A percentile compares a stretch with the other conserved stretches of the same genome.
These are phyloP conservation scores for Hedychridium roseum DNA, from an alignment of 2,888 invertebrate genomes.

Conservation along the genomic window DNA sequence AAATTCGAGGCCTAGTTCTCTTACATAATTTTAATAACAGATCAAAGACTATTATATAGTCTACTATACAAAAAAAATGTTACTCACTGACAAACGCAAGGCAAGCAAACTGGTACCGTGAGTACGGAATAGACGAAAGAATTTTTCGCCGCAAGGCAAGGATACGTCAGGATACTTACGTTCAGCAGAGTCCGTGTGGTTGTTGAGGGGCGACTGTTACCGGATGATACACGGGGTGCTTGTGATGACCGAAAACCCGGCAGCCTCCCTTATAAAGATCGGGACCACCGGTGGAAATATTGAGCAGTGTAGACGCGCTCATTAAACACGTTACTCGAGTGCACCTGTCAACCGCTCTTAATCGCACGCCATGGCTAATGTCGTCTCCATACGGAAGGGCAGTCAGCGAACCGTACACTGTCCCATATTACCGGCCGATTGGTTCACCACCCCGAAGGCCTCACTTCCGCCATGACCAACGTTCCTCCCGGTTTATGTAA, in stretches of 20 bases:
- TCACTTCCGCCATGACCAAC: constrained; percentile 1
- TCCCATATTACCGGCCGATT: constrained; percentile 7
- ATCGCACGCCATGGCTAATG: constrained; percentile 40
- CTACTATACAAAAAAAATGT: no score
- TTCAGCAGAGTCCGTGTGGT: no score
- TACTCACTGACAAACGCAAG: no score
- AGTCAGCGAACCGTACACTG: constrained; percentile 35
- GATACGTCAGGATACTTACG: constrained; percentile 18
- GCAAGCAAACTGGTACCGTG: no score
- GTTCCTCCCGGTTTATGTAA: background rate
- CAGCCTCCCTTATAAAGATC: constrained; percentile 42
- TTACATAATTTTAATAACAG: no score
- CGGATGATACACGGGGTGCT: constrained; percentile 38
- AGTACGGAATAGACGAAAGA: no score
- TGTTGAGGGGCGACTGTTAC: constrained; percentile 27
- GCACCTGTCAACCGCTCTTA: constrained; percentile 37
- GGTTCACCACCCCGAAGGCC: constrained; percentile 11
- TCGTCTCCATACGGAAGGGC: constrained; percentile 32
- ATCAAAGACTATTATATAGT: no score
- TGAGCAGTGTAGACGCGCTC: constrained; percentile 52
- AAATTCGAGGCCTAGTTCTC: no score
- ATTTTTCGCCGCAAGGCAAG: background rate
- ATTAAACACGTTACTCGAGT: constrained; percentile 47
- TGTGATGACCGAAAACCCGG: constrained; percentile 38
- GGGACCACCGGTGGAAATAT: constrained; percentile 36